Evolutionary conservation across 2,888 invertebrate species (phyloP).

Genomic region (Scelioninae gen. 2): DNA sequence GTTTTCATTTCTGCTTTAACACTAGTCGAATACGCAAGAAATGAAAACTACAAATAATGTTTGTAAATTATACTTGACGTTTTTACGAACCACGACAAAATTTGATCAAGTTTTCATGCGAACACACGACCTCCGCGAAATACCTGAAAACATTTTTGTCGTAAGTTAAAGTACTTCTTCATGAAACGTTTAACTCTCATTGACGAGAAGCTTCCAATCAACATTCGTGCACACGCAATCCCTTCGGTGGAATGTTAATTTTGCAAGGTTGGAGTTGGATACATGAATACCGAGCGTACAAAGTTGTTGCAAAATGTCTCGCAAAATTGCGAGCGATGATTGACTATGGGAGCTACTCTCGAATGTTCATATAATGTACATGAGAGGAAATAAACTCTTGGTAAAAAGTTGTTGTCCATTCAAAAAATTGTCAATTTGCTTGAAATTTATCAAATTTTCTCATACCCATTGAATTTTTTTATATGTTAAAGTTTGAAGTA

Average conservation of each 20-base stretch:
- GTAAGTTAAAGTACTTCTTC: slow-evolving; percentile 40
- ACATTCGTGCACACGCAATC: slow-evolving; percentile 30
- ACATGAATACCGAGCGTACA: slow-evolving; percentile 14
- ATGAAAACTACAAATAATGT: too few species aligned
- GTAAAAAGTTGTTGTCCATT: too few species aligned
- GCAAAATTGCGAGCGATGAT: slow-evolving; percentile 37
- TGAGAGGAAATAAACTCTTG: too few species aligned
- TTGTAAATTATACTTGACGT: background rate
- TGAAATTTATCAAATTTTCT: too few species aligned
- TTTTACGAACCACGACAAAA: background rate
- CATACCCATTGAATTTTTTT: too few species aligned
- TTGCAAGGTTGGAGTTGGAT: slow-evolving; percentile 26
- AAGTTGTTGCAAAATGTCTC: slow-evolving; percentile 35
- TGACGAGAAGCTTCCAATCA: slow-evolving; percentile 48
- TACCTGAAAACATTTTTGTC: too few species aligned
- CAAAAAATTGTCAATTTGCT: too few species aligned
- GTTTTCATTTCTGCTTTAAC: too few species aligned
- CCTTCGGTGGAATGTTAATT: slow-evolving; percentile 40
- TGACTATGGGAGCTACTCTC: slow-evolving; percentile 5
- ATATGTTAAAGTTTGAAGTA: too few species aligned
- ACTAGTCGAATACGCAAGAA: too few species aligned
- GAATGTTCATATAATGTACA: too few species aligned
- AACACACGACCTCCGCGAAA: slow-evolving; percentile 27
- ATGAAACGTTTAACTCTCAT: slow-evolving; percentile 47
- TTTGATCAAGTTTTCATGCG: too few species aligned